Percentiles rank a stretch among this genome's conserved stretches.
Evolutionary conservation across 2,113 vertebrate species (phyloP).

Genomic region (Semnopithecus entellus): DNA sequence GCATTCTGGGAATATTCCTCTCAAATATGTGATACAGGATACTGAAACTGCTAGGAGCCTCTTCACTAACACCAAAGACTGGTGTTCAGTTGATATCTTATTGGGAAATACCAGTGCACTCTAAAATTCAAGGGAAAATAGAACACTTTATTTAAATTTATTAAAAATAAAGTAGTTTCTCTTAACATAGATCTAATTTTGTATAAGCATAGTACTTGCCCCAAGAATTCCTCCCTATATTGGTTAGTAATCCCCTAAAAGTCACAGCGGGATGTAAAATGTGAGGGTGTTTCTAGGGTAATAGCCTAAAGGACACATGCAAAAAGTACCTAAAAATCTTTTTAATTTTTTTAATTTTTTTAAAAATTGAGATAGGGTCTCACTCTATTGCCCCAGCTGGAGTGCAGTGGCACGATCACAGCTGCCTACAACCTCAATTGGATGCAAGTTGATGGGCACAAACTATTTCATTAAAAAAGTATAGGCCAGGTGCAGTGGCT

Average conservation of each 20-base stretch:
- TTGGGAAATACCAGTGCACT: conserved; percentile 87
- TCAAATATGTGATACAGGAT: conserved; percentile 95
- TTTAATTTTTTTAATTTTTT: no score
- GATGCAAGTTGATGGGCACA: no score
- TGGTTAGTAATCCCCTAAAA: not conserved
- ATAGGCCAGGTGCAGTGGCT: not conserved
- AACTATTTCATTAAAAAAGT: not conserved
- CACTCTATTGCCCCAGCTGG: not conserved
- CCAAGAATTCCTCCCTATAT: not conserved
- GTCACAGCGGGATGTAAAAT: not conserved
- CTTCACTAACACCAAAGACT: conserved; percentile 93
- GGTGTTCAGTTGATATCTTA: conserved; percentile 89
- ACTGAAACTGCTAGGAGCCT: conserved; percentile 95
- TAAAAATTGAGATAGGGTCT: not conserved
- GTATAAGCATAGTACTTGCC: not conserved
- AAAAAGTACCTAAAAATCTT: conserved; percentile 25
- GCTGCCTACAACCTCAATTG: no score
- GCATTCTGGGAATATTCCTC: conserved; percentile 95
- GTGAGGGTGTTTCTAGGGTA: not conserved
- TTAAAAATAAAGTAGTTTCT: conserved; percentile 44
- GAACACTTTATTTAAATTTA: conserved; percentile 34
- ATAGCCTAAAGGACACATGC: not conserved
- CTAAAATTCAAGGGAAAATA: conserved; percentile 77
- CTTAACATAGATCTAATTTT: conserved; percentile 45
- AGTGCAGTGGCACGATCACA: no score